Conservation (phyloP, 2,113 vertebrate genomes). For the Chloebia gouldiae region DNA sequence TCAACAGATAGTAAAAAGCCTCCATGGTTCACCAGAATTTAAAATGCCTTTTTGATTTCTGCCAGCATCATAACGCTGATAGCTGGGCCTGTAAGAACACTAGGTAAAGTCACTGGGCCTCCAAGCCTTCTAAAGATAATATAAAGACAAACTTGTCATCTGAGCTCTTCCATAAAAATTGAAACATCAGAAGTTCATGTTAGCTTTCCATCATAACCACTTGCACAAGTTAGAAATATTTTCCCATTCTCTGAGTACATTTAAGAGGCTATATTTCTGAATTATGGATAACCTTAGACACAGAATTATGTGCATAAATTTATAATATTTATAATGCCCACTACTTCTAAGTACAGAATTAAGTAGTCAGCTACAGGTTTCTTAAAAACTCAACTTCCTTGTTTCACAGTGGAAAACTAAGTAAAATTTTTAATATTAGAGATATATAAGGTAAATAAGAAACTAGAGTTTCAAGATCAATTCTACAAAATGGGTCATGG, state of each 20-base stretch:
- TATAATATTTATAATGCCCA: background rate
- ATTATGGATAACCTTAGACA: background rate
- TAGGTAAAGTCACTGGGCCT: background rate
- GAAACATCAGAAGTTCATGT: background rate
- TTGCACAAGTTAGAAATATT: background rate
- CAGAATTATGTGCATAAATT: background rate
- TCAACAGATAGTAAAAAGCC: background rate
- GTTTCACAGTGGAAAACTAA: background rate
- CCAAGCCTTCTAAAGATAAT: background rate
- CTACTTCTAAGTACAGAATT: background rate
- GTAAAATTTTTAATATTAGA: background rate
- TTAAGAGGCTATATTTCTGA: background rate
- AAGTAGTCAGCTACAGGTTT: background rate
- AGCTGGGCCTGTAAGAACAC: background rate
- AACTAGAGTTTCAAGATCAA: background rate
- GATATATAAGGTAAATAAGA: background rate
- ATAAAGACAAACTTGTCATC: background rate
- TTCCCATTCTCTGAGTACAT: background rate
- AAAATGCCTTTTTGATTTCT: background rate
- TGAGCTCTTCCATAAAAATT: background rate
- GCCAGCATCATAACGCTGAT: background rate
- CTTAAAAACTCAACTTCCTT: background rate
- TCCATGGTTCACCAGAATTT: background rate
- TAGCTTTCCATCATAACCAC: background rate
- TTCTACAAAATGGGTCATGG: background rate